Evolutionary conservation across 2,797 vertebrate genomes (phyloP).

Genomic region (Tympanoctomys barrerae): DNA sequence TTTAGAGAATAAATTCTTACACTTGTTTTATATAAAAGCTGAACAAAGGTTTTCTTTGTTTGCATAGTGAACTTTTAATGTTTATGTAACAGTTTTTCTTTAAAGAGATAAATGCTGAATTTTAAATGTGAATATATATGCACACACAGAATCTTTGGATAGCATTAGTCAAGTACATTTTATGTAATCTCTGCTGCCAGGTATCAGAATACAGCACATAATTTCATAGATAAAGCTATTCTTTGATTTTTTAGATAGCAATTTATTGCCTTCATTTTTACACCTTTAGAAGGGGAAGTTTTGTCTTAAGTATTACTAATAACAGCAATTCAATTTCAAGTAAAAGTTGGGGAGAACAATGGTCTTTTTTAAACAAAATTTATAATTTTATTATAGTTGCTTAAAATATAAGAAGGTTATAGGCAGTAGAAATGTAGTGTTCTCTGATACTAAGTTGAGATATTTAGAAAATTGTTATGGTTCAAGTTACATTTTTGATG

Average conservation of each 20-base stretch:
- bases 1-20: constrained; percentile 73
- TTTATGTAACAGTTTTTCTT: constrained; percentile 72
- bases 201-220: neutral
- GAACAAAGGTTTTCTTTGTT: constrained; percentile 69
- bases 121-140: constrained; percentile 75
- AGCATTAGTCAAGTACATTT: constrained; percentile 64
- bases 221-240: constrained; percentile 49
- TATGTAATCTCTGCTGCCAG: constrained; percentile 44
- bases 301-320: constrained; percentile 53
- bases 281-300: constrained; percentile 37
- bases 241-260: constrained; percentile 59
- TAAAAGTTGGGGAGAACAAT: constrained; percentile 38
- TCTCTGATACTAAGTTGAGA: neutral
- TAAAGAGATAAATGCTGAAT: constrained; percentile 63
- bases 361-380: constrained; percentile 46
- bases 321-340: constrained; percentile 38
- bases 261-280: constrained; percentile 63
- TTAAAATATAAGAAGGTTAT: neutral
- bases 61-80: constrained; percentile 74
- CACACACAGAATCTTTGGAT: constrained; percentile 56
- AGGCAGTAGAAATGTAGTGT: constrained; percentile 2
- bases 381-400: constrained; percentile 8
- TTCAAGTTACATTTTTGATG: constrained; percentile 30
- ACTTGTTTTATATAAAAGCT: constrained; percentile 75
- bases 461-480: constrained; percentile 31